Conservation (phyloP, 2,888 invertebrate species). For the Hartigia nigra region DNA sequence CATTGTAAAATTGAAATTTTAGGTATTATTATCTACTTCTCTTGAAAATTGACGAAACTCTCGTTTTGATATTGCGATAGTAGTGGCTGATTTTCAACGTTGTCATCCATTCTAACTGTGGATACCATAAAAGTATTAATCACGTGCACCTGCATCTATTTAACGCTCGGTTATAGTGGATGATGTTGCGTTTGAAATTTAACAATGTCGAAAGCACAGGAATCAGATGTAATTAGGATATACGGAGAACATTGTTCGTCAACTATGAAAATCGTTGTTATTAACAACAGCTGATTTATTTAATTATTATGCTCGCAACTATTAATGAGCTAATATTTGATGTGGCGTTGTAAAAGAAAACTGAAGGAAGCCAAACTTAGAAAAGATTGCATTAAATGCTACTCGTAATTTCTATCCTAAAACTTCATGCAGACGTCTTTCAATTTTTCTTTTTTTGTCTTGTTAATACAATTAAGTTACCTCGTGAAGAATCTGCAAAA, state of each 20-base stretch:
- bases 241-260: not conserved
- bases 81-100: not conserved
- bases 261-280: not conserved
- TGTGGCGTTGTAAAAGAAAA: not conserved
- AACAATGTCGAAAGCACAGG: not conserved
- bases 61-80: not conserved
- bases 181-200: not conserved
- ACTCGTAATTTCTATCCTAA: not conserved
- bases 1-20: not conserved
- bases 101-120: not conserved
- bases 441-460: not conserved
- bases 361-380: not conserved
- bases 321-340: not conserved
- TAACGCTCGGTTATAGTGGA: not conserved
- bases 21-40: constrained; percentile 11
- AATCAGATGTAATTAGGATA: not conserved
- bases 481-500: not conserved
- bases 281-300: not conserved
- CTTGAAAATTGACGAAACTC: not conserved
- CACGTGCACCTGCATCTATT: not conserved
- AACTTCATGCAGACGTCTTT: not conserved
- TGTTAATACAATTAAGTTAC: not conserved
- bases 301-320: not conserved
- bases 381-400: not conserved
- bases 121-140: not conserved